phyloP scores from a whole-genome alignment of 2,113 vertebrate genomes.

The Axis porcinus region DNA sequence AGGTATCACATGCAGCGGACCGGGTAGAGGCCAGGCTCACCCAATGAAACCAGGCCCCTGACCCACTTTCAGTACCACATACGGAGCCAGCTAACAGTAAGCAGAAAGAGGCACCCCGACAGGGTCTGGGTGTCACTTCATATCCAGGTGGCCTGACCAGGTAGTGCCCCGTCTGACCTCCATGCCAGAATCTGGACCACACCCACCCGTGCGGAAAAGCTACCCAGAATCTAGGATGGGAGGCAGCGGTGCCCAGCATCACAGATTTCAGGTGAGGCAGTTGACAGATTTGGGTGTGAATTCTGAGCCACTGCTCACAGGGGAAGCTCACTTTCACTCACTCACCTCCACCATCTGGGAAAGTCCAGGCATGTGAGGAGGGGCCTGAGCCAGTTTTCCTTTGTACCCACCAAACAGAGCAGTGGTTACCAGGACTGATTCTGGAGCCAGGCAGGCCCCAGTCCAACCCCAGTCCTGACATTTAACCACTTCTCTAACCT shows the following conservation, averaged over 20 bases:
- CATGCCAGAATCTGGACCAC: background rate
- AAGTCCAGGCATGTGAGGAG: background rate
- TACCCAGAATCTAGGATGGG: background rate
- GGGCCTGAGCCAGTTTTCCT: background rate
- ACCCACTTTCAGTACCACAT: constrained; percentile 52
- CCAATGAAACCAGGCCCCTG: constrained; percentile 62
- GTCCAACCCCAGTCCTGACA: background rate
- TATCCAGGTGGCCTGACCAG: background rate
- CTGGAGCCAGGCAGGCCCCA: background rate
- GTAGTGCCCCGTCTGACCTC: background rate
- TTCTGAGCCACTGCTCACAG: background rate
- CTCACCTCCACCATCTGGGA: background rate
- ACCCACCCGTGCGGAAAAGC: background rate
- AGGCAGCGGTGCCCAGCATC: background rate
- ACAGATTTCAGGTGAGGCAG: background rate
- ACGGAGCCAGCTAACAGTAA: constrained; percentile 54
- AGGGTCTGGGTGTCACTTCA: background rate
- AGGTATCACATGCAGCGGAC: constrained; percentile 58
- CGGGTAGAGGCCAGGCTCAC: constrained; percentile 63
- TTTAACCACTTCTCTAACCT: background rate
- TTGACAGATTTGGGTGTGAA: background rate
- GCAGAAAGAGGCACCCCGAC: background rate
- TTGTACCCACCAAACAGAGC: background rate
- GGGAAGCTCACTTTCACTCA: background rate
- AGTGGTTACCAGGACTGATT: background rate